Base-by-base conservation (phyloP, 2,113 vertebrate species). In the Phyllostomus discolor region DNA sequence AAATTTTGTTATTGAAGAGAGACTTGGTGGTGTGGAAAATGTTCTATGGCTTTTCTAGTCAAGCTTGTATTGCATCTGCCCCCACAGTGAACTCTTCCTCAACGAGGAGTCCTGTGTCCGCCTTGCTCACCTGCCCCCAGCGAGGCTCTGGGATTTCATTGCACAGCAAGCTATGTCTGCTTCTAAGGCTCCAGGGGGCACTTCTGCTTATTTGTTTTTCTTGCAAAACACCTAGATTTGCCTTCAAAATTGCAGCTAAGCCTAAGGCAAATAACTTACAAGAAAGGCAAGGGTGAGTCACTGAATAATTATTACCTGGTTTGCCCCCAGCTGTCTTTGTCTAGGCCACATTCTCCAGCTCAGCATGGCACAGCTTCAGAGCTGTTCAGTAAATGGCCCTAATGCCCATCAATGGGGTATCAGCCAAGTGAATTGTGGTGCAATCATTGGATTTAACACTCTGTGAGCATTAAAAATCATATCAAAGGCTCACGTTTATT, bases 231-330 rank as follows among this genome's bases (percentile, higher is more conserved):
- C 70, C 4, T 38, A 93, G 59, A 89, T 90, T 57, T 69, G 62
- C 83, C 95, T 91, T 93, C 62, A n/a, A 69, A 88, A 86, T 54
- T 62, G 43, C 86, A 82, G 66, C 46, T 85, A 48, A 94, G 7
- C 59, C 64, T 62, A 76, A 78, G 22, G 62, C 69, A 78, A 72
- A 79, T 67, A 83, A 52, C 33, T 88, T n/a, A 59, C 43, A 76
- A 86, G 62, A 59, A 79, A 90, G 48, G 41, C 41, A 83, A 52
- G 83, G n/a, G 46, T 17, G n/a, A 67, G 46, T 66, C 46, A 16
- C 43, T 67, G 69, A 86, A 11, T 86, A 38, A 48, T 35, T 35
- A 48, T 84, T 48, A 50, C 87, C 59, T 79, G 81, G 33, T 78
- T 54, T 26, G 78, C 72, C 52, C 81, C 38, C 72, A 31, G 83